phyloP scores from a whole-genome alignment of 2,113 vertebrate species.

The Neoarius graeffei region DNA sequence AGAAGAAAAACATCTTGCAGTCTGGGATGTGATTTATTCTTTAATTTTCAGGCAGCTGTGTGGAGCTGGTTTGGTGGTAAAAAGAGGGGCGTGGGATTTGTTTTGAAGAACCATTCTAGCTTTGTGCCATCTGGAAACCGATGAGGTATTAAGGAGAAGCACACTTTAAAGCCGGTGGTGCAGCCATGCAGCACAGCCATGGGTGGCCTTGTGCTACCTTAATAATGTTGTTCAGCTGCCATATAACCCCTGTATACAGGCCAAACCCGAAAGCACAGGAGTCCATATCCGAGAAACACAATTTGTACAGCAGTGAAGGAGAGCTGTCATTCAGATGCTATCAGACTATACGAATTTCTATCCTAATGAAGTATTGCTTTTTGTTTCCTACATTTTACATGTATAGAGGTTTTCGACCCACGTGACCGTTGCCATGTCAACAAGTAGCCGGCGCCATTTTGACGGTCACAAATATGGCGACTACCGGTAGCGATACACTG shows the following conservation, averaged over 20 bases:
- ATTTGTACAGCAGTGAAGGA: not conserved
- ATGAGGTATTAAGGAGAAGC: constrained; percentile 15
- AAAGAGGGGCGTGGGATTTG: not conserved
- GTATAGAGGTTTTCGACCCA: too few species aligned
- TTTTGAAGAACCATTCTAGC: constrained; percentile 17
- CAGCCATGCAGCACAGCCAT: constrained; percentile 44
- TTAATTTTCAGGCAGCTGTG: constrained; percentile 16
- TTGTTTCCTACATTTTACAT: not conserved
- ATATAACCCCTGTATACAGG: constrained; percentile 55
- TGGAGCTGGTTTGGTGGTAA: constrained; percentile 6
- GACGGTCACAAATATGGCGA: too few species aligned
- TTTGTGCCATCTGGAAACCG: constrained; percentile 21
- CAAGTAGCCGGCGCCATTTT: too few species aligned
- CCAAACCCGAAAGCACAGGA: constrained; percentile 58
- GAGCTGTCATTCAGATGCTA: not conserved
- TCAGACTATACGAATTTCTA: not conserved
- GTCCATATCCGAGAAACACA: constrained; percentile 30
- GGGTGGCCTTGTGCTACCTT: constrained; percentile 55
- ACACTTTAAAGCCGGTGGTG: constrained; percentile 33
- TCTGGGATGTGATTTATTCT: not conserved
- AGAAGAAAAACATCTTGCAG: not conserved
- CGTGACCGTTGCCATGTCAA: too few species aligned
- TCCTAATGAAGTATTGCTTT: not conserved
- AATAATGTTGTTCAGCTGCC: constrained; percentile 55
- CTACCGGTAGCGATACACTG: too few species aligned